Evolutionary conservation across 1,140 invertebrate species (phyloP), one percentile per base, ranked within the genome.

Genomic region (Globodera rostochiensis): DNA sequence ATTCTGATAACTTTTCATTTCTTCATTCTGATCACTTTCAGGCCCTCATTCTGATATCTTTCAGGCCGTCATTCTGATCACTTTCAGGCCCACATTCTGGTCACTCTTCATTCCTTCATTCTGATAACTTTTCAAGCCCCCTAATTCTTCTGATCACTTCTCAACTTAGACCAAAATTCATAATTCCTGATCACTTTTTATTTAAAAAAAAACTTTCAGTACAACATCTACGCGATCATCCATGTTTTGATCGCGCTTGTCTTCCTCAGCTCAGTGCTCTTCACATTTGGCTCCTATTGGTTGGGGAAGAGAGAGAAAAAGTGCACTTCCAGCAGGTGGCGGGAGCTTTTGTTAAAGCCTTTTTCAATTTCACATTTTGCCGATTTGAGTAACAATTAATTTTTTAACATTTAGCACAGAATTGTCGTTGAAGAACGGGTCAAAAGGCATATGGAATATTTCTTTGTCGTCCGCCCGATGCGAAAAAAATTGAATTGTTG

Each of bases 171-270:
- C 50, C 50, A 53, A 53, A 3, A 53, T 60, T 60, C 19, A 19
- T 25, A 25, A 25, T 25, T 60, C 15, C 57, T 13, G 57, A 60
- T 60, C 57, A 60, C 57, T 60, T 60, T 60, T 60, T 60, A 15
- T 60, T 60, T 11, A 0, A 60, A 60, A 50, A 50, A 7, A 50
- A 15, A 60, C 11, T 15, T 60, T 60, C 5, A 78, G 76, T 78
- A 78, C 66, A 50, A 64, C 45, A 67, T 78, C 47, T 78, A 78
- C 70, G 76, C 64, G 6, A 13, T 78, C 21, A 78, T 78, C 9
- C 76, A 78, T 47, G 15, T 78, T 15, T 6, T 67, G 49, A 78
- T 78, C 49, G 64, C 76, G n/a, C 49, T 78, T 4, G 69, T 78
- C 8, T 78, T 78, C 70, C 60, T 70, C 49, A 25, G 11, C 11